Conservation (phyloP, 35 echinoderm and acorn worm species). For the Ophioderma brevispina region DNA sequence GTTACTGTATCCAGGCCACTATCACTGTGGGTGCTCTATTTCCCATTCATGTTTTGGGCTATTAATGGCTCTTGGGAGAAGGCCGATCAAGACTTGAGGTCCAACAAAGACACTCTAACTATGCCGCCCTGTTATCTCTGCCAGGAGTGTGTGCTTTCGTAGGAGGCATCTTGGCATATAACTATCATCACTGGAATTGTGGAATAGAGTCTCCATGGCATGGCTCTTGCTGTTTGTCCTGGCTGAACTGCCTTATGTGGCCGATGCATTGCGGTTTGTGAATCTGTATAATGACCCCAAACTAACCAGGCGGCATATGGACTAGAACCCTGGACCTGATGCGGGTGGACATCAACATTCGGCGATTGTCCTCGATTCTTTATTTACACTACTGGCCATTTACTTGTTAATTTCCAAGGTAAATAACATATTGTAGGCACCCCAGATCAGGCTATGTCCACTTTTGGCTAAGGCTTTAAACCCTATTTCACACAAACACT, state of each 20-base stretch:
- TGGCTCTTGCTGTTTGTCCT: conserved; percentile 65
- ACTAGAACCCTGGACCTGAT: not conserved
- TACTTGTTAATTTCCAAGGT: conserved; percentile 68
- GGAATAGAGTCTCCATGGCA: conserved; percentile 66
- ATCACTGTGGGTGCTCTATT: conserved; percentile 70
- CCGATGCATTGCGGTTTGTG: conserved; percentile 42
- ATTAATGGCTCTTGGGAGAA: conserved; percentile 62
- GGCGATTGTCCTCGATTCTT: conserved; percentile 36
- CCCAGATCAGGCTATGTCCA: no score
- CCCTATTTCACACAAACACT: no score
- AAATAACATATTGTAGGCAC: no score
- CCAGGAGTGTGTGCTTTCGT: conserved; percentile 26
- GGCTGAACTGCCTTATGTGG: conserved; percentile 56
- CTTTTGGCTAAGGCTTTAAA: no score
- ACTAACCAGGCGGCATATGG: conserved; percentile 14
- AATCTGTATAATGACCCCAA: conserved; percentile 39
- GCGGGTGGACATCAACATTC: conserved; percentile 66
- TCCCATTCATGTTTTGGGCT: conserved; percentile 39
- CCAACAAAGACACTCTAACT: conserved; percentile 11
- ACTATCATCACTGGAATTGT: conserved; percentile 84
- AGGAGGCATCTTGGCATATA: conserved; percentile 37
- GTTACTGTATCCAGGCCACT: conserved; percentile 82
- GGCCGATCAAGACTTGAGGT: conserved; percentile 73
- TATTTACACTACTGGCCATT: conserved; percentile 63
- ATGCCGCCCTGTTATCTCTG: conserved; percentile 75